Conservation (phyloP, 2,797 vertebrate species). For the Enteromius thamalakanensis region DNA sequence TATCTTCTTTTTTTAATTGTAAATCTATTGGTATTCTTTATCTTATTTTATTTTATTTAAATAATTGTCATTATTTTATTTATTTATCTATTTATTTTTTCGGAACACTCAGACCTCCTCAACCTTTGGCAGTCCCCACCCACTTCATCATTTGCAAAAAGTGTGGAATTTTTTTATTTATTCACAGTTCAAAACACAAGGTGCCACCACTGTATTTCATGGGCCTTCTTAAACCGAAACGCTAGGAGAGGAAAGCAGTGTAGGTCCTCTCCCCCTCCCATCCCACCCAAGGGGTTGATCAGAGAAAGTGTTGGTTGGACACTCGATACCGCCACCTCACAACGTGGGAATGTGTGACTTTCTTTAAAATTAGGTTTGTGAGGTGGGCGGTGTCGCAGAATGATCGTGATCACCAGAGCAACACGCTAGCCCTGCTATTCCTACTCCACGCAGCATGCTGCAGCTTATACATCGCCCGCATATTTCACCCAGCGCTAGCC, state of each 20-base stretch:
- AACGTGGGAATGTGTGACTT: constrained; percentile 78
- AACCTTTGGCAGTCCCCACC: neutral
- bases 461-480: neutral
- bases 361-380: constrained; percentile 74
- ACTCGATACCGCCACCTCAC: constrained; percentile 73
- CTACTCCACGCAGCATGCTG: neutral
- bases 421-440: constrained; percentile 67
- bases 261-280: constrained; percentile 15
- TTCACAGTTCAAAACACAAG: neutral
- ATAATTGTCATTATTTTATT: neutral
- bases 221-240: neutral
- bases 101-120: neutral
- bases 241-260: neutral
- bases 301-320: constrained; percentile 69
- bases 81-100: neutral
- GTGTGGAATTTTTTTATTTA: neutral
- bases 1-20: neutral
- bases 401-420: constrained; percentile 65
- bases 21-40: neutral
- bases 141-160: neutral
- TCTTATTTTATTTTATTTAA: neutral
- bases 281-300: constrained; percentile 64
- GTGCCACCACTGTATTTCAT: neutral
- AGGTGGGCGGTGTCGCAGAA: constrained; percentile 72
- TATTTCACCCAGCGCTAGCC: constrained; percentile 46